These are phyloP conservation scores for Hylaeus anthracinus DNA, from an alignment of 1,140 invertebrate species.

Conservation along the genomic window DNA sequence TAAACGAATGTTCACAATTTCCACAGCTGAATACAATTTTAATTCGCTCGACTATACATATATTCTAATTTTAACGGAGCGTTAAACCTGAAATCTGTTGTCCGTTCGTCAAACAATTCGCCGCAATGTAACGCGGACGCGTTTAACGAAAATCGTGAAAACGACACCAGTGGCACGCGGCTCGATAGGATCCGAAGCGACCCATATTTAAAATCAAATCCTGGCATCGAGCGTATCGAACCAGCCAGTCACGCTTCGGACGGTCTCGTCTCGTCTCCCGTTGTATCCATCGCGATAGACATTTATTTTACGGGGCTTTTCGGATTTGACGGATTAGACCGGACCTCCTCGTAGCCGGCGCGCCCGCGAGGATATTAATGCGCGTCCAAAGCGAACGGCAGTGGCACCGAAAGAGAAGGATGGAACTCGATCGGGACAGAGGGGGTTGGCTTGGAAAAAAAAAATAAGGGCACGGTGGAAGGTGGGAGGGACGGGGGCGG, in stretches of 20 bases:
- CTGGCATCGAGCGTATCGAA: slow-evolving; percentile 18
- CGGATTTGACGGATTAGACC: slow-evolving; percentile 63
- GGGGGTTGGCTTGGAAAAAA: not conserved
- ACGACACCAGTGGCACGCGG: not conserved
- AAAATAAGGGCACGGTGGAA: not conserved
- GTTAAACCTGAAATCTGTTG: too few species aligned
- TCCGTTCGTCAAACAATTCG: too few species aligned
- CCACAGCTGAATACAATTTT: too few species aligned
- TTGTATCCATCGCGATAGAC: slow-evolving; percentile 31
- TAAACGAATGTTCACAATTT: too few species aligned
- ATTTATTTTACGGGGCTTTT: slow-evolving; percentile 61
- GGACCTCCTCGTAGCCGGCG: slow-evolving; percentile 44
- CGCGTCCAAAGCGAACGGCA: slow-evolving; percentile 10
- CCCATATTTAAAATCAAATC: slow-evolving; percentile 34
- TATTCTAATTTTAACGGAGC: too few species aligned
- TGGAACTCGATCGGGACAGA: not conserved
- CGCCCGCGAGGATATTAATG: slow-evolving; percentile 57
- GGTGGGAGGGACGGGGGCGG: not conserved
- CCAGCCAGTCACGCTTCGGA: not conserved
- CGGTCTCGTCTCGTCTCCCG: too few species aligned
- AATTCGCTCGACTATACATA: too few species aligned
- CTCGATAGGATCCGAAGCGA: slow-evolving; percentile 2
- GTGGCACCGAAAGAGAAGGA: not conserved
- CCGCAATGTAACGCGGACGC: too few species aligned
- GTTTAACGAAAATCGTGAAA: not conserved